A percentile compares a stretch with the other conserved stretches of the same genome.
Conservation (phyloP, 1,140 invertebrate species). For the Chironomus striatipennis region DNA sequence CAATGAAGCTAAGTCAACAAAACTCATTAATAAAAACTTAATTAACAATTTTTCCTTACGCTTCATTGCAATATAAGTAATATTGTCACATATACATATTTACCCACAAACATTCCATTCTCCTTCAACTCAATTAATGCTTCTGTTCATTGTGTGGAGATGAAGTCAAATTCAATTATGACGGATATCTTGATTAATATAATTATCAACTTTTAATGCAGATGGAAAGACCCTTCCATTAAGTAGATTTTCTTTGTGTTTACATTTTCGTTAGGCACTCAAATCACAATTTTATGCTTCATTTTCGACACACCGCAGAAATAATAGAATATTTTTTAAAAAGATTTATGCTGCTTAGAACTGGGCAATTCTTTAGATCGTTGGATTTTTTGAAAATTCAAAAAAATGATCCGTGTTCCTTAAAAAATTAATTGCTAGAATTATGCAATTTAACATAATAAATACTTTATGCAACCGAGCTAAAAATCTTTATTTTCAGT, state of each 20-base stretch:
- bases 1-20: neutral
- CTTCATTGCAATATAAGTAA: too few species aligned
- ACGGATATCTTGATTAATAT: constrained; percentile 13
- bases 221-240: neutral
- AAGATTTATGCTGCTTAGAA: neutral
- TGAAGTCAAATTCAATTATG: constrained; percentile 11
- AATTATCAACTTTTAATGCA: constrained; percentile 1
- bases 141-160: neutral
- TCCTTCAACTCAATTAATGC: neutral
- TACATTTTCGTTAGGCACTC: neutral
- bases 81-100: neutral
- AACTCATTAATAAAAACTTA: neutral
- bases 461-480: too few species aligned
- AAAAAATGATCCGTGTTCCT: too few species aligned
- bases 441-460: too few species aligned
- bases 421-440: too few species aligned
- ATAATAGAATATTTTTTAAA: neutral
- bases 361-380: too few species aligned
- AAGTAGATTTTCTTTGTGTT: too few species aligned
- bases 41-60: neutral
- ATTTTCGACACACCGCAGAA: neutral
- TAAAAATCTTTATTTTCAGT: too few species aligned
- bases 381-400: too few species aligned
- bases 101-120: neutral
- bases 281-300: neutral